Evolutionary conservation across 53 echinoderm and acorn worm genomes (phyloP), one percentile per base, ranked within the genome.

Genomic region (Crossaster papposus): DNA sequence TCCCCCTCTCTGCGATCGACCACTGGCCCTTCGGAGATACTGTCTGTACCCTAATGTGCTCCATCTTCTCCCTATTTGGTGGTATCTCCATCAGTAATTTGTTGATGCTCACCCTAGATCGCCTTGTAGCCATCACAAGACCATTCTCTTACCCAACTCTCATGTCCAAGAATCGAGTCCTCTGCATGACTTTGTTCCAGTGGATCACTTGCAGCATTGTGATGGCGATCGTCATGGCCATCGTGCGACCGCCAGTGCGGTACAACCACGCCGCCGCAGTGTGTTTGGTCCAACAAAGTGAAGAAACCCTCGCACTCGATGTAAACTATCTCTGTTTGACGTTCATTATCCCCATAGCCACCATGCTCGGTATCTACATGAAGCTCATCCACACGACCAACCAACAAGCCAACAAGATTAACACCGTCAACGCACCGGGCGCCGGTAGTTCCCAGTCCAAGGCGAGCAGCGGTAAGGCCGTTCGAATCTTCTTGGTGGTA

Each of bases 401-500:
- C 51, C 52, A 31, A 29, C 84, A 84, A 12, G 84, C 84, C 30
- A 65, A 12, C 26, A 71, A 51, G 51, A 70, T 84, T 22, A 84
- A 70, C 71, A 10, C 54, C 35, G 12, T 70, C 15, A 23, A 30
- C 54, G n/a, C 52, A n/a, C n/a, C n/a, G n/a, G n/a, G n/a, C n/a
- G n/a, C n/a, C 6, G 72, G 51, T 22, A 32, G 33, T 2, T 1
- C 44, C 44, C 44, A 9, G 22, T 14, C 38, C 2, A 51, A 36
- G n/a, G 84, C 54, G 9, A 31, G 84, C 33, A 84, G 84, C 20
- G 71, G 72, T 4, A 96, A 96, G 71, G 95, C 95, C 4, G 95
- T 93, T 3, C 81, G 90, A 58, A 90, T 96, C 90, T 79, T 96
- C 58, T 91, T 92, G 62, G 88, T 89, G 14, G 93, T 96, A 38